phyloP scores from a whole-genome alignment of 2,113 vertebrate genomes.

The Vanacampus margaritifer region DNA sequence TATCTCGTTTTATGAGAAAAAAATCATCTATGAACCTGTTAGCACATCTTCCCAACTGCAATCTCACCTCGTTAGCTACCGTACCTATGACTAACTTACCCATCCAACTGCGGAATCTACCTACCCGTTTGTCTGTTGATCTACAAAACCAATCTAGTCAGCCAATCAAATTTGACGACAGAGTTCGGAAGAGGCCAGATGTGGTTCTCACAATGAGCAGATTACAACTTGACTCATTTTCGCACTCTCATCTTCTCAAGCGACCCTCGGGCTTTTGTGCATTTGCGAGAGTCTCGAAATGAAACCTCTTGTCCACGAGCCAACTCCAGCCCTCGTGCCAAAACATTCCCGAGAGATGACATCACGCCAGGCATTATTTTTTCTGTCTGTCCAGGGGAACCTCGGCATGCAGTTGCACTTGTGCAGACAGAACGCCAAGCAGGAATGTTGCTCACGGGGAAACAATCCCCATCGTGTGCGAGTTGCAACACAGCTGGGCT shows the following conservation, averaged over 20 bases:
- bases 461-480: neutral
- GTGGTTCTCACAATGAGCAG: constrained; percentile 28
- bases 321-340: constrained; percentile 21
- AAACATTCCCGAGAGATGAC: constrained; percentile 59
- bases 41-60: no score
- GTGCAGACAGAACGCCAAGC: constrained; percentile 10
- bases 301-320: constrained; percentile 34
- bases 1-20: no score
- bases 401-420: constrained; percentile 17
- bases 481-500: neutral
- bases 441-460: neutral
- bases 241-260: constrained; percentile 29
- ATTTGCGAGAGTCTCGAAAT: constrained; percentile 1
- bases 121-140: neutral
- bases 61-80: no score
- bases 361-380: constrained; percentile 30
- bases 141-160: neutral
- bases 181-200: constrained; percentile 30
- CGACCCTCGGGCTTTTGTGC: neutral
- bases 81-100: neutral
- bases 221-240: constrained; percentile 11
- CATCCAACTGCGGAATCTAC: neutral
- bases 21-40: no score
- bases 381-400: constrained; percentile 31
- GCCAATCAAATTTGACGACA: constrained; percentile 7